Percentiles rank a stretch among this genome's conserved stretches.
Evolutionary conservation across 2,113 vertebrate genomes (phyloP).

Genomic region (Chroicocephalus ridibundus): DNA sequence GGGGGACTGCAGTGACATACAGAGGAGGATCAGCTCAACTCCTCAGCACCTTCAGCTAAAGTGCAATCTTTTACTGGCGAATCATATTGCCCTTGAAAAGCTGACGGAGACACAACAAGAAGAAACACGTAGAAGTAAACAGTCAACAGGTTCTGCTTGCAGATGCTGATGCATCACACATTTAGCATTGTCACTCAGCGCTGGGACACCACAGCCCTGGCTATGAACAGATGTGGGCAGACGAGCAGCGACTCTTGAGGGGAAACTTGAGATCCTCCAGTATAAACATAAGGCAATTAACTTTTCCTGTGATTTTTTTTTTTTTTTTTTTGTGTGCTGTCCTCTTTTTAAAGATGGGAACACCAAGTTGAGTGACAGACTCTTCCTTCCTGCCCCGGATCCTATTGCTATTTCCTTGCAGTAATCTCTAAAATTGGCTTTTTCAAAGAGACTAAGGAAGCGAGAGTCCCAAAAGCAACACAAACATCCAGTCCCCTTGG

Average conservation of each 20-base stretch:
- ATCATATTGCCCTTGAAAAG: not conserved
- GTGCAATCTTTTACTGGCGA: not conserved
- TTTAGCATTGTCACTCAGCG: accelerated
- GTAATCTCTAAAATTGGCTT: not conserved
- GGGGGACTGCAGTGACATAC: not conserved
- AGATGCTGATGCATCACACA: accelerated
- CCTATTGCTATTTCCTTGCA: not conserved
- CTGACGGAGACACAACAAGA: not conserved
- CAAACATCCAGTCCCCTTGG: not conserved
- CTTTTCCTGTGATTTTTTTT: not conserved
- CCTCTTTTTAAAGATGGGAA: not conserved
- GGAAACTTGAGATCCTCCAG: not conserved
- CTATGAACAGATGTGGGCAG: not conserved
- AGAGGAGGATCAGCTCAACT: not conserved
- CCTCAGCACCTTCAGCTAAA: not conserved
- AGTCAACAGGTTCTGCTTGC: not conserved
- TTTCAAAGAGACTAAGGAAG: slow-evolving; percentile 42
- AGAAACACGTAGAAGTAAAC: not conserved
- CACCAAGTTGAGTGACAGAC: not conserved
- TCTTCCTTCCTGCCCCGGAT: not conserved
- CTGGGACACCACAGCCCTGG: not conserved
- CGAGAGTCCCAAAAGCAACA: not conserved
- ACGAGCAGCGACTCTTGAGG: not conserved
- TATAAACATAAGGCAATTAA: not conserved
- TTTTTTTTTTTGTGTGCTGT: not conserved